A percentile compares a stretch with the other conserved stretches of the same genome.
phyloP scores from a whole-genome alignment of 1,140 invertebrate species.

The Drosophila watanabei region DNA sequence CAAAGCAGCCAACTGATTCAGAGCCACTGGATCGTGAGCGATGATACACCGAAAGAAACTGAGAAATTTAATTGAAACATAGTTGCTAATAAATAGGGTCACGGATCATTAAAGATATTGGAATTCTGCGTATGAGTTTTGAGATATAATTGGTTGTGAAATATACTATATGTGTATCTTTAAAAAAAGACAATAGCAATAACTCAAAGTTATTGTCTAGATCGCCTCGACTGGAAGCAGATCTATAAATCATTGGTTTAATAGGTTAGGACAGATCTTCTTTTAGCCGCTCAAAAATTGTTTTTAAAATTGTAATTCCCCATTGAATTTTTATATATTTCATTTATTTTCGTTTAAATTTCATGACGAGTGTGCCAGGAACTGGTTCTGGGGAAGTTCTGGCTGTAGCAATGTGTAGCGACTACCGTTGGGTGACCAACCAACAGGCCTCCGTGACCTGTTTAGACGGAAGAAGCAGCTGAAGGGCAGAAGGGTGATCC shows the following conservation, averaged over 20 bases:
- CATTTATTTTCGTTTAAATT: not conserved
- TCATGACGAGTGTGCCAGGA: not conserved
- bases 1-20: slow-evolving; percentile 48
- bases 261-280: too few species aligned
- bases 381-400: not conserved
- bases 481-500: slow-evolving; percentile 19
- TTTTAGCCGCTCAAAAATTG: too few species aligned
- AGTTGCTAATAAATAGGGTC: not conserved
- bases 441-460: slow-evolving; percentile 29
- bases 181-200: too few species aligned
- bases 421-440: slow-evolving; percentile 19
- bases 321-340: too few species aligned
- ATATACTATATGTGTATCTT: too few species aligned
- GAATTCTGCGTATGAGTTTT: too few species aligned
- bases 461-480: slow-evolving; percentile 4
- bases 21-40: slow-evolving; percentile 4
- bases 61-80: too few species aligned
- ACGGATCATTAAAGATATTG: not conserved
- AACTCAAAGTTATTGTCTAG: too few species aligned
- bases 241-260: too few species aligned
- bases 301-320: too few species aligned
- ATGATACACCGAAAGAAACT: slow-evolving; percentile 2
- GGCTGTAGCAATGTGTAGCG: not conserved
- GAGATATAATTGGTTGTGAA: too few species aligned
- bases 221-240: too few species aligned